These are phyloP conservation scores for Bradysia coprophila DNA, from an alignment of 1,140 invertebrate genomes.

Conservation along the genomic window DNA sequence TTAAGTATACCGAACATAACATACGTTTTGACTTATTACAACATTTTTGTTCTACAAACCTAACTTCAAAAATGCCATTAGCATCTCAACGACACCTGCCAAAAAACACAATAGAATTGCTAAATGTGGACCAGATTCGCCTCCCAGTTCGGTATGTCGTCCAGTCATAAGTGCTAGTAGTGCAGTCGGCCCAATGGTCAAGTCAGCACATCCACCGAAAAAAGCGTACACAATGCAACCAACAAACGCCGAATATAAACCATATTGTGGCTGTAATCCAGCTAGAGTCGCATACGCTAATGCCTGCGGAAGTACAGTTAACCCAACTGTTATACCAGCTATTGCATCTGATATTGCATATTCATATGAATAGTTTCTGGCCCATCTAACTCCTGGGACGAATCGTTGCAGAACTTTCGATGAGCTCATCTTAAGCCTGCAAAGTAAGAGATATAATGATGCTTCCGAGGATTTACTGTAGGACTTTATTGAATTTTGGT, in stretches of 20 bases:
- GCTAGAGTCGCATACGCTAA: slow-evolving; percentile 72
- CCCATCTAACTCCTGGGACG: slow-evolving; percentile 46
- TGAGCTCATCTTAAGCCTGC: too few species aligned
- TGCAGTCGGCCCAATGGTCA: slow-evolving; percentile 75
- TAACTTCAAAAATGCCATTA: slow-evolving; percentile 68
- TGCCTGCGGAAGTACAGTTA: slow-evolving; percentile 78
- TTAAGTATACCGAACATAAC: too few species aligned
- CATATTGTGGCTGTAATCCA: slow-evolving; percentile 67
- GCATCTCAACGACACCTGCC: slow-evolving; percentile 59
- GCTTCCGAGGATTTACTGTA: too few species aligned
- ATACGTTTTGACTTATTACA: too few species aligned
- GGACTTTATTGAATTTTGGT: too few species aligned
- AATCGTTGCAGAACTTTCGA: too few species aligned
- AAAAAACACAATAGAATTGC: slow-evolving; percentile 71
- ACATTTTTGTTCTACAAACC: too few species aligned
- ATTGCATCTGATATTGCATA: slow-evolving; percentile 56
- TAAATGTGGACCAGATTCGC: slow-evolving; percentile 37
- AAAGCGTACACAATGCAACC: slow-evolving; percentile 82
- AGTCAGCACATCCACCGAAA: slow-evolving; percentile 79
- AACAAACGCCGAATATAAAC: slow-evolving; percentile 81
- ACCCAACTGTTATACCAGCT: slow-evolving; percentile 67
- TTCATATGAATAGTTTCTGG: slow-evolving; percentile 47
- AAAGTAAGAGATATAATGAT: too few species aligned
- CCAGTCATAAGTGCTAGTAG: slow-evolving; percentile 66
- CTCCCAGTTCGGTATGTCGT: slow-evolving; percentile 29